These are phyloP conservation scores for Nematostella vectensis DNA, from an alignment of 92 coral and sea anemone genomes.

Conservation along the genomic window DNA sequence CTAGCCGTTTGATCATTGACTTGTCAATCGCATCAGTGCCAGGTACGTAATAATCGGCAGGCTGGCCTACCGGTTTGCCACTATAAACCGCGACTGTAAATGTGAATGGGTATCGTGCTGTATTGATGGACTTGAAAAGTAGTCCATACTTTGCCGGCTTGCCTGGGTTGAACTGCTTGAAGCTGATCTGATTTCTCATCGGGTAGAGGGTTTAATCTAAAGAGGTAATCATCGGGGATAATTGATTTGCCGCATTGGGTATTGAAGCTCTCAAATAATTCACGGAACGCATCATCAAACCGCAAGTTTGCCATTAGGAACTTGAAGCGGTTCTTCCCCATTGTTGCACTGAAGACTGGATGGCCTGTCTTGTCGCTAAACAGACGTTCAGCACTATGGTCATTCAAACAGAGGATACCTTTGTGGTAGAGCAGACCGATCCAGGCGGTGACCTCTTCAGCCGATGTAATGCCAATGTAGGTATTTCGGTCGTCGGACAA, in stretches of 20 bases:
- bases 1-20: conserved; percentile 5
- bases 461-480: too few relatives aligned
- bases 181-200: background rate
- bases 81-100: conserved; percentile 1
- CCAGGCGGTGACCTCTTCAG: too few relatives aligned
- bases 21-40: conserved; percentile 17
- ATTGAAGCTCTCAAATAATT: conserved; percentile 7
- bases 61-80: conserved; percentile 17
- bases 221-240: background rate
- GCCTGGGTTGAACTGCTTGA: conserved; percentile 28
- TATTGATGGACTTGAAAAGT: conserved; percentile 25
- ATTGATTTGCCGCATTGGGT: background rate
- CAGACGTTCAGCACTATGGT: too few relatives aligned
- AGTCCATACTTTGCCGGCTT: conserved; percentile 29
- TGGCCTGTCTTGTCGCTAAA: conserved; percentile 1
- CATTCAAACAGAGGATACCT: too few relatives aligned
- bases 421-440: too few relatives aligned
- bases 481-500: too few relatives aligned
- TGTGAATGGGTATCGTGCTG: conserved; percentile 18
- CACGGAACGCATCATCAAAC: conserved; percentile 17
- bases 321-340: conserved; percentile 20
- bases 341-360: conserved; percentile 1
- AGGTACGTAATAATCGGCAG: conserved; percentile 10
- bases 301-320: conserved; percentile 6
- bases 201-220: background rate